Evolutionary conservation across 2,888 invertebrate genomes (phyloP).

Genomic region (Dynastes tityus): DNA sequence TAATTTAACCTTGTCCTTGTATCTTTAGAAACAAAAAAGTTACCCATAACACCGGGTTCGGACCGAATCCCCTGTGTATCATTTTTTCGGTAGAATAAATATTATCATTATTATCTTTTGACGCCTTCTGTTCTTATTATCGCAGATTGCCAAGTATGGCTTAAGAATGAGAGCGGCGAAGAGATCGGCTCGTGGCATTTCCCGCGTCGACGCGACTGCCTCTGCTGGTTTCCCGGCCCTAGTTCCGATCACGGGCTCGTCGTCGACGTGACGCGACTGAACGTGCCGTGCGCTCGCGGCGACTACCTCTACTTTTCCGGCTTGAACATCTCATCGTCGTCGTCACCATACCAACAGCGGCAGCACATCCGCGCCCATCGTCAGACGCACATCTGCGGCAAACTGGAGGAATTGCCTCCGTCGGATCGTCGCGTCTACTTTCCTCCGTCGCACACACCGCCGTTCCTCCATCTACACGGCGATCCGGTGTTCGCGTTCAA

Average conservation of each 20-base stretch:
- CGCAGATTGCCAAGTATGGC: conserved; percentile 76
- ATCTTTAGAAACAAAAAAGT: no score
- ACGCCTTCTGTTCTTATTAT: conserved; percentile 63
- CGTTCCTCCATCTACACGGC: conserved; percentile 75
- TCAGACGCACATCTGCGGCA: conserved; percentile 76
- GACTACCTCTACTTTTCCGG: conserved; percentile 74
- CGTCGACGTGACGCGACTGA: conserved; percentile 78
- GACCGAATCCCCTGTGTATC: no score
- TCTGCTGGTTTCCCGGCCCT: conserved; percentile 72
- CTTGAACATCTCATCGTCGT: conserved; percentile 56
- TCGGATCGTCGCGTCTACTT: conserved; percentile 77
- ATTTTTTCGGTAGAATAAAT: not conserved
- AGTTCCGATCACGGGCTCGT: conserved; percentile 74
- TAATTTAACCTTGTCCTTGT: no score
- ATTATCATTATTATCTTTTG: not conserved
- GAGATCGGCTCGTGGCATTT: conserved; percentile 74
- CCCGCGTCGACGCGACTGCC: conserved; percentile 73
- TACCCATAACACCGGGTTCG: no score
- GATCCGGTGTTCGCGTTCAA: conserved; percentile 79
- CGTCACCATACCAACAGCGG: conserved; percentile 60
- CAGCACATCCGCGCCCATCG: conserved; percentile 63
- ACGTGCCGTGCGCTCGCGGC: conserved; percentile 78
- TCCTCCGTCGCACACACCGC: conserved; percentile 70
- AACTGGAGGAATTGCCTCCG: conserved; percentile 78
- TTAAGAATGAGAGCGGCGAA: conserved; percentile 71